Conservation (phyloP, 1,140 invertebrate species). For the Batillaria attramentaria region DNA sequence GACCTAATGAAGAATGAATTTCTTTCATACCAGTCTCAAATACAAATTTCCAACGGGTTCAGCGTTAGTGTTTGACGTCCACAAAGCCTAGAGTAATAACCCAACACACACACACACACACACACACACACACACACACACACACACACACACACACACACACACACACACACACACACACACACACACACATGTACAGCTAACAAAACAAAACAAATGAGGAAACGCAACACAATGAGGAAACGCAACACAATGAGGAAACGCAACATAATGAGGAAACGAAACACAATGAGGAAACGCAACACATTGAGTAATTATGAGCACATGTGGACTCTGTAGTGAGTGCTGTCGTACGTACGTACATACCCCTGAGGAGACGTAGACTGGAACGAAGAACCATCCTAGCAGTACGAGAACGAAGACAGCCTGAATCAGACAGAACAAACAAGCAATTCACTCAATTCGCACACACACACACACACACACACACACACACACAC, state of each 20-base stretch:
- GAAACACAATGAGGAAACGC: not conserved
- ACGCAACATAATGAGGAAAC: not conserved
- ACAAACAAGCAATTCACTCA: not conserved
- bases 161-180: too few relatives aligned
- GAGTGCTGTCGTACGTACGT: not conserved
- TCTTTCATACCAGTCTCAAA: too few relatives aligned
- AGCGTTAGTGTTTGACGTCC: too few relatives aligned
- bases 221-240: not conserved
- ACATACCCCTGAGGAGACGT: conserved; percentile 55
- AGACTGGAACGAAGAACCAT: conserved; percentile 60
- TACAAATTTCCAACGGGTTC: too few relatives aligned
- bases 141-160: too few relatives aligned
- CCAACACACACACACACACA: too few relatives aligned
- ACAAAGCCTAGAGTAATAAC: too few relatives aligned
- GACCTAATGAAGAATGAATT: too few relatives aligned
- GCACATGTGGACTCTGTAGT: not conserved
- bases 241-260: not conserved
- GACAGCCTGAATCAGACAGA: conserved; percentile 48
- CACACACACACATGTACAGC: not conserved
- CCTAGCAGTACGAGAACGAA: conserved; percentile 53
- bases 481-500: not conserved
- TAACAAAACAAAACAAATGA: not conserved
- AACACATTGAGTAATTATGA: not conserved
- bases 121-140: too few relatives aligned
- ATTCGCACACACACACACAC: not conserved